phyloP scores from a whole-genome alignment of 2,888 invertebrate genomes.

The Drosophila kambysellisi region DNA sequence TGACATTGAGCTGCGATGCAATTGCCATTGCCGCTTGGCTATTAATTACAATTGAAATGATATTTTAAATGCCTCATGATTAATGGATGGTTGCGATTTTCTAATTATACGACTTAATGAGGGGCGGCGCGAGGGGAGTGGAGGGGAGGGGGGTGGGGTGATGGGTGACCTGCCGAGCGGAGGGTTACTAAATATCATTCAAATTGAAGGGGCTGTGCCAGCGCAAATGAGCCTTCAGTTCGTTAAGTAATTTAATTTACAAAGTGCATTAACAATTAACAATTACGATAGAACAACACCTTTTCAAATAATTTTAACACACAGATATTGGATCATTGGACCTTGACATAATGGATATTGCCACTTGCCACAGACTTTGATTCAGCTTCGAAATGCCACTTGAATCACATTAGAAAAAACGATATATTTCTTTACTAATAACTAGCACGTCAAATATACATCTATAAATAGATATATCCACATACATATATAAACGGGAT shows the following conservation, averaged over 20 bases:
- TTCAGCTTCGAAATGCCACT: slow-evolving; percentile 16
- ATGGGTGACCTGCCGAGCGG: neutral
- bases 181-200: slow-evolving; percentile 43
- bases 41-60: slow-evolving; percentile 76
- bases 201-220: slow-evolving; percentile 16
- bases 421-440: neutral
- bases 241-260: slow-evolving; percentile 59
- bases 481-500: neutral
- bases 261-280: slow-evolving; percentile 47
- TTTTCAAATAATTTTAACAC: neutral
- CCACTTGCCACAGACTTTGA: slow-evolving; percentile 32
- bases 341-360: slow-evolving; percentile 45
- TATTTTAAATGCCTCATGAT: slow-evolving; percentile 75
- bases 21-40: slow-evolving; percentile 59
- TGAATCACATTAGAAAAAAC: slow-evolving; percentile 5
- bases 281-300: slow-evolving; percentile 26
- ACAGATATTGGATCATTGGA: slow-evolving; percentile 55
- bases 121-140: neutral
- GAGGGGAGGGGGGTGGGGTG: neutral
- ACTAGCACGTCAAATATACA: neutral
- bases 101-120: slow-evolving; percentile 60
- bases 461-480: neutral
- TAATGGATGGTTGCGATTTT: slow-evolving; percentile 71
- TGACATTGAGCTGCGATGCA: slow-evolving; percentile 67
- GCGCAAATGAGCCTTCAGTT: slow-evolving; percentile 44